phyloP scores from a whole-genome alignment of 1,140 invertebrate species.

The Propsilocerus akamusi region DNA sequence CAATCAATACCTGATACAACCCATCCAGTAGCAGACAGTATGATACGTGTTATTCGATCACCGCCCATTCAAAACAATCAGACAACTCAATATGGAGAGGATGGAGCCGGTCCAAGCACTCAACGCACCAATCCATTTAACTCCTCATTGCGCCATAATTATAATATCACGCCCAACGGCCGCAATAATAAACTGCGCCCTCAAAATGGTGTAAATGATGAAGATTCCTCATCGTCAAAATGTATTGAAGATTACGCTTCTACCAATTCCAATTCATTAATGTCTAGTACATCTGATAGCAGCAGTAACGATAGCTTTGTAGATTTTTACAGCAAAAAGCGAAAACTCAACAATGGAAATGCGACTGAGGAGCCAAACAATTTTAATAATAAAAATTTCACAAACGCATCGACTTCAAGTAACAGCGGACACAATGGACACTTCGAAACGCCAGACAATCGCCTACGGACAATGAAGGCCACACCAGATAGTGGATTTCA shows the following conservation, averaged over 20 bases:
- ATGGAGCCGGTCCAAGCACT: not conserved
- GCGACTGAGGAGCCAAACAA: not conserved
- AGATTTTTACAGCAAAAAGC: not conserved
- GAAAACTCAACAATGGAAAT: not conserved
- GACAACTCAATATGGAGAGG: not conserved
- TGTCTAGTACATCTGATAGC: not conserved
- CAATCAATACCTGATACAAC: not conserved
- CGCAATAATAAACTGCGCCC: not conserved
- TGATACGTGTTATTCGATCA: not conserved
- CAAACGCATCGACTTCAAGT: not conserved
- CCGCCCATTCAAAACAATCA: not conserved
- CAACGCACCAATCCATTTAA: not conserved
- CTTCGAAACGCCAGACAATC: not conserved
- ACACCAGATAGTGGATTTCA: not conserved
- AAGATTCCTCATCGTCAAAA: no score
- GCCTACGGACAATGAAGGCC: not conserved
- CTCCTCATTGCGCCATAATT: not conserved
- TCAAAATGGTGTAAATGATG: not conserved
- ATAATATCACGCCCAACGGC: not conserved
- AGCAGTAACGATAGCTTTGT: not conserved
- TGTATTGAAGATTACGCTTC: constrained; percentile 1
- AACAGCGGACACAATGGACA: not conserved
- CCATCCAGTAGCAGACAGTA: not conserved
- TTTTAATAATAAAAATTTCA: not conserved
- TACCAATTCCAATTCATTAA: not conserved